These are phyloP conservation scores for Coptodon bakossiorum DNA, from an alignment of 2,113 vertebrate genomes.

Conservation along the genomic window DNA sequence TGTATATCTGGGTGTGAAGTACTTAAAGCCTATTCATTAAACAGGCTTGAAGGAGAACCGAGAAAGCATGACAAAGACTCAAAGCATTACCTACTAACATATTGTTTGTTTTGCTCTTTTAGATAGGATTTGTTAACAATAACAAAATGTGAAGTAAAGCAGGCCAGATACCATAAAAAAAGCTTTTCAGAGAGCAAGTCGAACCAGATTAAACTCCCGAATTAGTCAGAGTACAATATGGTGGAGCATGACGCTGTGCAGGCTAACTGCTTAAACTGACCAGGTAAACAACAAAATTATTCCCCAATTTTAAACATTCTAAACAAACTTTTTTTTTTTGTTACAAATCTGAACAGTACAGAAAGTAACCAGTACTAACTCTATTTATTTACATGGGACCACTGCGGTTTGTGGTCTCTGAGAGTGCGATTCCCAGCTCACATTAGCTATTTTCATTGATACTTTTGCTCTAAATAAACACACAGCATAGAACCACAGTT, in stretches of 20 bases:
- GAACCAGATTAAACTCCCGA: background rate
- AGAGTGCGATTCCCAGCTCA: background rate
- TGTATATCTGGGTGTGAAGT: background rate
- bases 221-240: background rate
- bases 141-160: background rate
- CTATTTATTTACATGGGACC: background rate
- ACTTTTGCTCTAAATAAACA: background rate
- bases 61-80: background rate
- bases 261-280: background rate
- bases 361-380: background rate
- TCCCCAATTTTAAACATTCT: background rate
- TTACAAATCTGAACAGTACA: background rate
- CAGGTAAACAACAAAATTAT: background rate
- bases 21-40: background rate
- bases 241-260: background rate
- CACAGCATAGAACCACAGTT: background rate
- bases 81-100: background rate
- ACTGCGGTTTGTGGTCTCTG: background rate
- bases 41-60: background rate
- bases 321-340: background rate
- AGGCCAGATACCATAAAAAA: background rate
- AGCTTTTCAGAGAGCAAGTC: background rate
- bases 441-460: conserved; percentile 9
- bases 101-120: background rate
- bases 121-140: background rate